Conservation (phyloP, 2,797 vertebrate genomes). For the Steatocranus sp. region DNA sequence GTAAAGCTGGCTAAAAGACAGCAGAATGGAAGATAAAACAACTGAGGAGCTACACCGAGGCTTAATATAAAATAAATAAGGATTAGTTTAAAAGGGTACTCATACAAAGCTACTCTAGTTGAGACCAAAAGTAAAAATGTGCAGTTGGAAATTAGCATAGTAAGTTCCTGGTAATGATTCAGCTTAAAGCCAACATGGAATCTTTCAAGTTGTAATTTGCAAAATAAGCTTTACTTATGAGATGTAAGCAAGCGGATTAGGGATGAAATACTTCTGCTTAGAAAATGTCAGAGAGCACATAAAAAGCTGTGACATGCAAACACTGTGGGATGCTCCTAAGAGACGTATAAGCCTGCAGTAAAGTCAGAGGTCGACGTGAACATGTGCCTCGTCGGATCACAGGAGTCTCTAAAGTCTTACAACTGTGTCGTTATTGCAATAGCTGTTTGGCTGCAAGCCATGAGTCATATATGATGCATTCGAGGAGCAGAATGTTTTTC, state of each 20-base stretch:
- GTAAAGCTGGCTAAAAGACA: not conserved
- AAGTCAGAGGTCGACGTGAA: not conserved
- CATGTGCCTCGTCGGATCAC: slow-evolving; percentile 16
- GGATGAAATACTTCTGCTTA: not conserved
- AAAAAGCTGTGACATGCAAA: not conserved
- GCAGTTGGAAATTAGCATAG: not conserved
- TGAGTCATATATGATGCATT: not conserved
- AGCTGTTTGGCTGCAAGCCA: not conserved
- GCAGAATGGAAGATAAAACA: not conserved
- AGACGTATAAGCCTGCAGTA: not conserved
- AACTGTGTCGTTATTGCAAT: not conserved
- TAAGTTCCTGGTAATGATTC: not conserved
- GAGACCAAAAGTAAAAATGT: not conserved
- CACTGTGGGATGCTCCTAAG: not conserved
- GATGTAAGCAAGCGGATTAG: not conserved
- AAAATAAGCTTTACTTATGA: not conserved
- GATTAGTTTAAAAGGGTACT: not conserved
- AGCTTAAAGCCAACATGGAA: not conserved
- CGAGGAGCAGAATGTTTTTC: not conserved
- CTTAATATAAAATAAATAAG: not conserved
- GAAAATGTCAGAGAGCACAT: not conserved
- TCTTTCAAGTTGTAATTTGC: not conserved
- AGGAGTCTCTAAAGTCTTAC: not conserved
- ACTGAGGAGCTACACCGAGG: not conserved
- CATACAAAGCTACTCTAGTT: not conserved